A percentile compares a stretch with the other conserved stretches of the same genome.
Evolutionary conservation across 2,888 invertebrate species (phyloP).

Genomic region (Colletes collaris): DNA sequence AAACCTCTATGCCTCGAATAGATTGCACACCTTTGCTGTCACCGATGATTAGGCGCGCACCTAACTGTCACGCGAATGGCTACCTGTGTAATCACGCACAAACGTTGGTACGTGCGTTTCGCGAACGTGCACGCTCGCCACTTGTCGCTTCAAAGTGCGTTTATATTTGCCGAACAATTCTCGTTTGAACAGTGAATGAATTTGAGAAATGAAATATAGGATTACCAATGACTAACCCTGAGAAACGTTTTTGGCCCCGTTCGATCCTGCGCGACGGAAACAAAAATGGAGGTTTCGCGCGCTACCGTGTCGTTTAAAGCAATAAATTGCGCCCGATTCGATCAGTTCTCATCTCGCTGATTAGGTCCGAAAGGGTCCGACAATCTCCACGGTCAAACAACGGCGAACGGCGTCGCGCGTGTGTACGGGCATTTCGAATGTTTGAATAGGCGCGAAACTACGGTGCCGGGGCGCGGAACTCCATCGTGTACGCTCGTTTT

Average conservation of each 20-base stretch:
- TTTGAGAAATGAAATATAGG: too few species aligned
- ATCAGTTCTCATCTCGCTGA: conserved; percentile 38
- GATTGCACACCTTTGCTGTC: too few species aligned
- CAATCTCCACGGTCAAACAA: conserved; percentile 53
- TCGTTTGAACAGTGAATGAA: too few species aligned
- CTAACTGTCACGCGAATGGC: too few species aligned
- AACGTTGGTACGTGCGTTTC: not conserved
- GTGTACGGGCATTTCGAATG: conserved; percentile 52
- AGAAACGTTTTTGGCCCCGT: too few species aligned
- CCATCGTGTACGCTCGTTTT: conserved; percentile 40
- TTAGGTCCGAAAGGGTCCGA: conserved; percentile 45
- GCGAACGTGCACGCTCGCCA: conserved; percentile 29
- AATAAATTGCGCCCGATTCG: conserved; percentile 21
- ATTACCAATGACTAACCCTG: too few species aligned
- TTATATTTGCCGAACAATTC: too few species aligned
- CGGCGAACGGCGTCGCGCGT: not conserved
- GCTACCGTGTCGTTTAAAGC: not conserved
- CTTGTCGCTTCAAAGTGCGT: not conserved
- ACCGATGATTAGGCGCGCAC: too few species aligned
- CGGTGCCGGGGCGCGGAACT: conserved; percentile 31
- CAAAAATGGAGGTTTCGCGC: not conserved
- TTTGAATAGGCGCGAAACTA: conserved; percentile 55
- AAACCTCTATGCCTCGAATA: too few species aligned
- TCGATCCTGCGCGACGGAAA: too few species aligned
- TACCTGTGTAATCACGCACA: too few species aligned